Evolutionary conservation across 2,113 vertebrate genomes (phyloP).

Genomic region (Rousettus leschenaultii): DNA sequence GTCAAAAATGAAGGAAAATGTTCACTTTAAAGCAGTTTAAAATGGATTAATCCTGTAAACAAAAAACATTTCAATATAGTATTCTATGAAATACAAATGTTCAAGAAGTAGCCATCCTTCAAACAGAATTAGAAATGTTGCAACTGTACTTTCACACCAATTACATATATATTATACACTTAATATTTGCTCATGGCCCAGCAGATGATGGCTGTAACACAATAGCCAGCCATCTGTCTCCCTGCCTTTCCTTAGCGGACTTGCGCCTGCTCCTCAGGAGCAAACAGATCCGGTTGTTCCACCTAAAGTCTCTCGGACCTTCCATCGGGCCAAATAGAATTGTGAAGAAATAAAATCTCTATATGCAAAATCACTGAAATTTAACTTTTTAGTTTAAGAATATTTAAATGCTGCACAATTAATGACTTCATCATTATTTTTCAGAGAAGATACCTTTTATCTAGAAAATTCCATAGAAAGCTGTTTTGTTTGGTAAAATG

Average conservation of each 20-base stretch:
- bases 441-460: background rate
- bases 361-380: background rate
- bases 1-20: conserved; percentile 76
- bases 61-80: conserved; percentile 57
- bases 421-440: background rate
- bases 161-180: conserved; percentile 78
- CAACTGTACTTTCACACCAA: conserved; percentile 78
- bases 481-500: background rate
- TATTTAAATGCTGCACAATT: background rate
- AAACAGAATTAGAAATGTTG: conserved; percentile 57
- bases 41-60: conserved; percentile 79
- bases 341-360: conserved; percentile 33
- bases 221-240: conserved; percentile 84
- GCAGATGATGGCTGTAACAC: conserved; percentile 83
- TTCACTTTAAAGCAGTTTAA: conserved; percentile 70
- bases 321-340: conserved; percentile 45
- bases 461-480: background rate
- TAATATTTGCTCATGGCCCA: conserved; percentile 73
- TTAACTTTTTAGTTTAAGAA: conserved; percentile 27
- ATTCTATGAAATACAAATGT: conserved; percentile 55
- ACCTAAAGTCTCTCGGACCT: conserved; percentile 73
- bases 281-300: conserved; percentile 76
- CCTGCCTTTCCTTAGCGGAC: conserved; percentile 61
- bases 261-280: conserved; percentile 53
- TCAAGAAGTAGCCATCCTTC: conserved; percentile 46